Base-by-base conservation (phyloP, 2,888 invertebrate species). In the Cephus sareptanus region DNA sequence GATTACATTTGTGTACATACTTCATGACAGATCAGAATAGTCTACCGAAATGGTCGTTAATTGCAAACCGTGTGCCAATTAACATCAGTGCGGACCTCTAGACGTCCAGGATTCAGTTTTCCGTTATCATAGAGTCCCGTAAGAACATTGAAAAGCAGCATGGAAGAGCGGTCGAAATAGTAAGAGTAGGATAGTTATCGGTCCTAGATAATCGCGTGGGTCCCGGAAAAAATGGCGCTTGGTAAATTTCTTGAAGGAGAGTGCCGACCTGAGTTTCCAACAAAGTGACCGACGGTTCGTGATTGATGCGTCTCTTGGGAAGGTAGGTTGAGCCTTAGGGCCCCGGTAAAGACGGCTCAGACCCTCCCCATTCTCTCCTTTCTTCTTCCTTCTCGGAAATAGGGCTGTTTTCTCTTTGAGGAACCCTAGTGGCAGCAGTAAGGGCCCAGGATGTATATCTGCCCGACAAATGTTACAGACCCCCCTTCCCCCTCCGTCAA, bases 221-320 rank as follows among this genome's bases (percentile, higher is more conserved):
- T 23, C 9, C 56, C 56, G 31, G 33, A 71, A 71, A 71, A 34
- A 71, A 71, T 71, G 31, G 34, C 31, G 71, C 31, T 71, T 31
- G 33, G 71, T 13, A 34, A 15, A 71, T 73, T 68, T 75, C n/a
- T 15, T 76, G 23, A 33, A 11, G 30, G 69, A 74, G 35, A 4
- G 13, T 77, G 56, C 56, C 23, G 74, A 68, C 69, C 75, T 69
- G 77, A 80, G 80, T 80, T 76, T 69, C 31, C 34, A 71, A 35
- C 70, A 35, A 56, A 56, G 30, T 31, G 37, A 40, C 76, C 74
- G 75, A 56, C 31, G 71, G 40, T 40, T 71, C n/a, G n/a, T 79
- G 79, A 82, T 82, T 69, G 79, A 82, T 81, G 82, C 79, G 75
- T 79, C 76, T 81, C 69, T 71, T 71, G 56, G 68, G 74, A 68